Base-by-base conservation (phyloP, 2,113 vertebrate species). In the Ellobius talpinus region DNA sequence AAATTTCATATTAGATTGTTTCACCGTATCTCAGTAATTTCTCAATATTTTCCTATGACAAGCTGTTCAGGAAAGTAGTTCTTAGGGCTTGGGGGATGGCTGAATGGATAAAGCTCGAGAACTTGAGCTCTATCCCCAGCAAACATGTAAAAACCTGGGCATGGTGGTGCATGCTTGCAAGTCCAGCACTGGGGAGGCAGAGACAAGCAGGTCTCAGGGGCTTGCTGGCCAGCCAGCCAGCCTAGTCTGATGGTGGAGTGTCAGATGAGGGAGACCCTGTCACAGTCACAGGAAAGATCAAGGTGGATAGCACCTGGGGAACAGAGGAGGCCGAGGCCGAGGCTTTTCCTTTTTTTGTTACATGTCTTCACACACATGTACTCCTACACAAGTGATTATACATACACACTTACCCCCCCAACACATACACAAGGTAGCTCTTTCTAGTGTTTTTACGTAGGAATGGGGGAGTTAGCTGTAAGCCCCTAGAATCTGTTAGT, bases 1-100 rank as follows among this genome's bases (percentile, higher is more conserved):
- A 76, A 95, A 90, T 73, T 94, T 81, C 31, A 26, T 61, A 70
- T 92, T 39, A 42, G 79, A 91, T 47, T 45, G 88, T 70, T 97
- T 95, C 26, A 86, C 45, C 17, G 8, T 58, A 84, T 61, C 82
- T 78, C n/a, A 76, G 82, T 55, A 68, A 87, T 89, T 89, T 89
- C 55, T 66, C 91, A 84, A 3, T 87, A 39, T 87, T 93, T 91
- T 81, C 39, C 90, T 66, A n/a, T 29, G 23, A 89, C n/a, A 66
- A 31, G 14, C 47, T 78, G 81, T 94, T 90, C 29, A 36, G 86
- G 65, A 89, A 86, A 90, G 29, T 55, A 45, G 33, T 55, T 94
- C 76, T 82, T 79, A 2, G 29, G 31, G 77, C 17, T 79, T 19
- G 26, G 17, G 77, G 47, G 47, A 52, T 50, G 14, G 29, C 16